Evolutionary conservation across 2,797 vertebrate species (phyloP), one percentile per base, ranked within the genome.

Genomic region (Astyanax mexicanus): DNA sequence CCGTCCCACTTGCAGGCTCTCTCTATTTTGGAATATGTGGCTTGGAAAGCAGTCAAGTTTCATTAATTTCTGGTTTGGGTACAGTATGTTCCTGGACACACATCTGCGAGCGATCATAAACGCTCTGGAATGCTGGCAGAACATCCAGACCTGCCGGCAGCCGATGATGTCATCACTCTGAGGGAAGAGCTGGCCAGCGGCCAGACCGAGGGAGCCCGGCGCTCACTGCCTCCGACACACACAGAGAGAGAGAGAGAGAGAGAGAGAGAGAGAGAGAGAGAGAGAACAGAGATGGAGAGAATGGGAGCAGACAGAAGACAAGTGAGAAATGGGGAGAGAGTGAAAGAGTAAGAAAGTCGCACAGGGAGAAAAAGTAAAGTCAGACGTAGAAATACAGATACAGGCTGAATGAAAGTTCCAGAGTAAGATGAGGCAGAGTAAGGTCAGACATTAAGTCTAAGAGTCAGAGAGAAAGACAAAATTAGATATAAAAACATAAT

Each of bases 61-160:
- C 95, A 97, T 98, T 98, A 97, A 98, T 97, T 97, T 97, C 94
- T 96, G 95, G 95, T 96, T 94, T 96, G 96, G 96, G 97, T 98
- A 98, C 97, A 98, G 93, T 94, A 92, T 99, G 97, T 99, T 99
- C 97, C 96, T 97, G 96, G 95, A 97, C 94, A 95, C 96, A 96
- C 97, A 99, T 98, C 97, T 99, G 97, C 95, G 96, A 97, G 94
- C 93, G 94, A 97, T 97, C 97, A 98, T 97, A 97, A 98, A 97
- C 95, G 96, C 95, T 94, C 96, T 95, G 94, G 96, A 98, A 97
- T 96, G 95, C 96, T 99, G 97, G 97, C 97, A 97, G 97, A 96
- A 99, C 97, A 98, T 97, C 94, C 95, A 98, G 97, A 95, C 96
- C 97, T 96, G 96, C 96, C 95, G 94, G 96, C 95, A 95, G 95